Conservation (phyloP, 2,797 vertebrate species). For the Gymnoscopelus braueri region DNA sequence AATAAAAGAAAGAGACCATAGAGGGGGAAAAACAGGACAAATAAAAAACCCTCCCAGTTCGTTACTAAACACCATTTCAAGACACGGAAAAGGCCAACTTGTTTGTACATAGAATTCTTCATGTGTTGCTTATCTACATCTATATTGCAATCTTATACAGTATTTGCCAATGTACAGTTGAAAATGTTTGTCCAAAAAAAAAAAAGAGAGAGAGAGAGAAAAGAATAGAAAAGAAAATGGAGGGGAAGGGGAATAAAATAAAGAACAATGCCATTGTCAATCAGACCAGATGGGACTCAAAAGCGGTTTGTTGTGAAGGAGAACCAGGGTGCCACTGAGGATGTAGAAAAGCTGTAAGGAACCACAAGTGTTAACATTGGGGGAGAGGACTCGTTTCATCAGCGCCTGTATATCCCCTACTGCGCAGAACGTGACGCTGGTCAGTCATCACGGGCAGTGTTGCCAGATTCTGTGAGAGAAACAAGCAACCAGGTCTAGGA, state of each 20-base stretch:
- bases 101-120: constrained; percentile 98
- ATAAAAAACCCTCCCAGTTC: constrained; percentile 83
- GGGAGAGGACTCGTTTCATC: constrained; percentile 67
- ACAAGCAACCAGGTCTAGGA: no score
- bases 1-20: constrained; percentile 74
- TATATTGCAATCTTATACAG: constrained; percentile 90
- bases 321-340: constrained; percentile 62
- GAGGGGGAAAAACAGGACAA: constrained; percentile 74
- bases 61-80: constrained; percentile 82
- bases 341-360: constrained; percentile 49
- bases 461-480: no score
- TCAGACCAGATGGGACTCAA: constrained; percentile 60
- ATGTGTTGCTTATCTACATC: constrained; percentile 91
- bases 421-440: constrained; percentile 55
- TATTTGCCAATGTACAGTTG: constrained; percentile 82
- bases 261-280: constrained; percentile 67
- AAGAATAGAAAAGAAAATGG: constrained; percentile 74
- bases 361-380: constrained; percentile 48
- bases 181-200: constrained; percentile 70
- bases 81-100: constrained; percentile 83
- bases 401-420: constrained; percentile 40
- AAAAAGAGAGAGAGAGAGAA: constrained; percentile 62
- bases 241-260: constrained; percentile 59
- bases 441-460: constrained; percentile 50
- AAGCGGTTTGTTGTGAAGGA: constrained; percentile 50